Conservation (phyloP, 2,888 invertebrate genomes). For the Synergus itoensis region DNA sequence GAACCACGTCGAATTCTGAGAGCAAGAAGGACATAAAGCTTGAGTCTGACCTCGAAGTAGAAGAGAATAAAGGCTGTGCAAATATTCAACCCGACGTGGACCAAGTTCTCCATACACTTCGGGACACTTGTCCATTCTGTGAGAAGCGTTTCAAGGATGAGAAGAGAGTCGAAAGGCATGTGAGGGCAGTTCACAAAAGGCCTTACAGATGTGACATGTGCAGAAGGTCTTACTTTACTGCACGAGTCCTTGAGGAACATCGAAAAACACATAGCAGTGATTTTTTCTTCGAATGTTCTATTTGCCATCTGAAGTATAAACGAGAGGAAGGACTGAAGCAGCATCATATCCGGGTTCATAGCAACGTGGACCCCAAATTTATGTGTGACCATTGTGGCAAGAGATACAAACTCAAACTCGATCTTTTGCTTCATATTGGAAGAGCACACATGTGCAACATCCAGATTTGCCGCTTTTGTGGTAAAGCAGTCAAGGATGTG, state of each 20-base stretch:
- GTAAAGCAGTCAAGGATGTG: constrained; percentile 58
- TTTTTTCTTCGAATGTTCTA: constrained; percentile 59
- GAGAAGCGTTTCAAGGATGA: constrained; percentile 57
- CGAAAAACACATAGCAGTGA: constrained; percentile 62
- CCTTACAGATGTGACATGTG: constrained; percentile 61
- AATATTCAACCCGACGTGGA: constrained; percentile 33
- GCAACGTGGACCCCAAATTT: constrained; percentile 66
- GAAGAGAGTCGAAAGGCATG: constrained; percentile 55
- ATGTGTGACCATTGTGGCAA: constrained; percentile 79
- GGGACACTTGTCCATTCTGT: constrained; percentile 61
- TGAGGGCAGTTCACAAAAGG: constrained; percentile 56
- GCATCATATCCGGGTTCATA: constrained; percentile 59
- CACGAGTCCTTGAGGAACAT: constrained; percentile 58
- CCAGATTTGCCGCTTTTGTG: constrained; percentile 61
- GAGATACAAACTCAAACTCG: constrained; percentile 65
- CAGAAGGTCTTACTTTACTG: constrained; percentile 57
- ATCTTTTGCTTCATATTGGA: constrained; percentile 59
- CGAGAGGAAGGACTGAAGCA: constrained; percentile 54
- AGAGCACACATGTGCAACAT: constrained; percentile 51
- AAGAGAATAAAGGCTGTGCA: neutral
- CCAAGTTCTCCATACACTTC: constrained; percentile 49
- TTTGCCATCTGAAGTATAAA: constrained; percentile 60
- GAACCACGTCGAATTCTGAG: neutral
- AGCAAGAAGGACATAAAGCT: neutral
- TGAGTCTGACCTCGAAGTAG: neutral